Evolutionary conservation across 2,888 invertebrate genomes (phyloP).

Genomic region (Acheta domesticus): DNA sequence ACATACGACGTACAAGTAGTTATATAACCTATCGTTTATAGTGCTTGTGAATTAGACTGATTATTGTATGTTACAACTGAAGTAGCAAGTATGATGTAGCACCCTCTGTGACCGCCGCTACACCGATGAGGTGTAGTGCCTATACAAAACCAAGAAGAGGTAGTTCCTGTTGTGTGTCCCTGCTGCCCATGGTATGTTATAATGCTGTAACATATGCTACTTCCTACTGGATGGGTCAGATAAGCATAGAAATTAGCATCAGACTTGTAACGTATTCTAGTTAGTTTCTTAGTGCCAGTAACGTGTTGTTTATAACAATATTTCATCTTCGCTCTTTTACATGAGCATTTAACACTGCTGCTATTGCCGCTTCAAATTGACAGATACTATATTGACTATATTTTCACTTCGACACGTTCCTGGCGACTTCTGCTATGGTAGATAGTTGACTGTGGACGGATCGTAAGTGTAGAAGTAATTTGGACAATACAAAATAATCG

Average conservation of each 20-base stretch:
- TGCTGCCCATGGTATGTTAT: background rate
- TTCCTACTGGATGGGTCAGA: constrained; percentile 1
- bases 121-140: too few species aligned
- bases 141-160: background rate
- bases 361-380: too few species aligned
- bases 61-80: background rate
- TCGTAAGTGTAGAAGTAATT: background rate
- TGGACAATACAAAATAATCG: background rate
- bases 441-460: background rate
- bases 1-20: constrained; percentile 18
- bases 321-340: too few species aligned
- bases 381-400: too few species aligned
- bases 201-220: constrained; percentile 1
- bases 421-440: background rate
- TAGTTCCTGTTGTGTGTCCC: background rate
- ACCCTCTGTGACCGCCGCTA: background rate
- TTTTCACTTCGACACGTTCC: background rate
- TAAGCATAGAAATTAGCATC: background rate
- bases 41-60: background rate
- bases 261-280: background rate
- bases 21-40: background rate
- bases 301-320: background rate
- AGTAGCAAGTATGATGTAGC: background rate
- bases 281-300: background rate
- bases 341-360: too few species aligned